phyloP scores from a whole-genome alignment of 2,888 invertebrate species.

The Drosophila rellima region DNA sequence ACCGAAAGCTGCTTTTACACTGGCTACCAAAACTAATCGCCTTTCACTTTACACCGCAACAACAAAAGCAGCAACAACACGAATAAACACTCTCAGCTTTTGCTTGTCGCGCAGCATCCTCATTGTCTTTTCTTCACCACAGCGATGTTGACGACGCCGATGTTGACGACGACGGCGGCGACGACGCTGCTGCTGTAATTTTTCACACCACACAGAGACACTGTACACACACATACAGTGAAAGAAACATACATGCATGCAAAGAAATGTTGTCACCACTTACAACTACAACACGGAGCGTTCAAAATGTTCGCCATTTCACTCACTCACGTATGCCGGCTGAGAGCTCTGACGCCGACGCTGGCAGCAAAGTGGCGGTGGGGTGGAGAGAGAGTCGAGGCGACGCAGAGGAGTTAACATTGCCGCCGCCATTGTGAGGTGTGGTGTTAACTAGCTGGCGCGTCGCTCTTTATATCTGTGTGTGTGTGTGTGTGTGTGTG shows the following conservation, averaged over 20 bases:
- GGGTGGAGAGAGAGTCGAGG: slow-evolving; percentile 9
- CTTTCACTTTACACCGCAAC: slow-evolving; percentile 51
- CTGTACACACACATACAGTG: slow-evolving; percentile 15
- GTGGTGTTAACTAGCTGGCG: slow-evolving; percentile 76
- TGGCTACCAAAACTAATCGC: slow-evolving; percentile 52
- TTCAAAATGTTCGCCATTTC: slow-evolving; percentile 50
- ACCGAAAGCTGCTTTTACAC: slow-evolving; percentile 21
- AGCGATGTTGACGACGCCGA: slow-evolving; percentile 6
- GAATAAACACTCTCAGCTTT: slow-evolving; percentile 33
- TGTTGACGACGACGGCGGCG: slow-evolving; percentile 40
- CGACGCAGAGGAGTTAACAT: slow-evolving; percentile 47
- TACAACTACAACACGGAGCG: slow-evolving; percentile 63
- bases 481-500: slow-evolving; percentile 36
- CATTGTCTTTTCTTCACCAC: slow-evolving; percentile 72
- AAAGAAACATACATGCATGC: slow-evolving; percentile 21
- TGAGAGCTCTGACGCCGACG: slow-evolving; percentile 20
- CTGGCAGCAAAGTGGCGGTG: background rate
- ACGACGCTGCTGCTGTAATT: slow-evolving; percentile 75
- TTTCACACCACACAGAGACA: slow-evolving; percentile 66
- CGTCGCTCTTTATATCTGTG: slow-evolving; percentile 51
- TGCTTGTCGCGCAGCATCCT: slow-evolving; percentile 56
- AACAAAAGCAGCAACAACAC: slow-evolving; percentile 15
- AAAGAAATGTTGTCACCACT: slow-evolving; percentile 79
- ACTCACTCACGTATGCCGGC: slow-evolving; percentile 52
- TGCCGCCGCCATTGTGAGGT: slow-evolving; percentile 77